Evolutionary conservation across 2,797 vertebrate species (phyloP).

Genomic region (Halcyon leucocephala): DNA sequence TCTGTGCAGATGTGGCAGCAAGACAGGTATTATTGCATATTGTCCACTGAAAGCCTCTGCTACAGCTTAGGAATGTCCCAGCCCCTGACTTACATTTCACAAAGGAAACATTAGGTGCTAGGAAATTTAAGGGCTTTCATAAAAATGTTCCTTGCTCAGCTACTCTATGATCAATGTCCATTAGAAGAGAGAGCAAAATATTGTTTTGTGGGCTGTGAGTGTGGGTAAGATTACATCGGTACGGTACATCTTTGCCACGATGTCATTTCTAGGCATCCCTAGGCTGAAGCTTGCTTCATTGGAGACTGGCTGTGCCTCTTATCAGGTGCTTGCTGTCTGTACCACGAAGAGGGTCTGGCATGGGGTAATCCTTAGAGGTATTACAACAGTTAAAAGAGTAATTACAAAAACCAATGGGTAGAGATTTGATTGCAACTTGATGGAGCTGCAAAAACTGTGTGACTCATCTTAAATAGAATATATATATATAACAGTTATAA

Average conservation of each 20-base stretch:
- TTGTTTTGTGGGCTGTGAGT: not conserved
- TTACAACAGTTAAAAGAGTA: not conserved
- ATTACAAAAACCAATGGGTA: not conserved
- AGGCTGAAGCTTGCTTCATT: not conserved
- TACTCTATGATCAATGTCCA: not conserved
- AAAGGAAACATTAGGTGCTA: not conserved
- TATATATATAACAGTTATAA: conserved; percentile 1
- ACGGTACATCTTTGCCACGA: not conserved
- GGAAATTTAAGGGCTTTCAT: not conserved
- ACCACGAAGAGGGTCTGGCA: not conserved
- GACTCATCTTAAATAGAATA: conserved; percentile 10
- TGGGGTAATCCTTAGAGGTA: not conserved
- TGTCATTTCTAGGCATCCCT: not conserved
- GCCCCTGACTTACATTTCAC: not conserved
- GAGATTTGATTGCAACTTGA: not conserved
- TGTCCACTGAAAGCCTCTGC: not conserved
- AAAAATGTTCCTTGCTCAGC: not conserved
- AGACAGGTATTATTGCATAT: not conserved
- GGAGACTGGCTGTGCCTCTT: not conserved
- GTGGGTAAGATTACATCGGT: not conserved
- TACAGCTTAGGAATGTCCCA: not conserved
- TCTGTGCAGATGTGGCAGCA: not conserved
- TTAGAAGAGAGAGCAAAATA: not conserved
- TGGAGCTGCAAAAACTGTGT: not conserved
- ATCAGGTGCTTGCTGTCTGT: not conserved